Percentiles rank a stretch among this genome's conserved stretches.
These are phyloP conservation scores for Ceratothoa steindachneri DNA, from an alignment of 2,888 invertebrate species.

Conservation along the genomic window DNA sequence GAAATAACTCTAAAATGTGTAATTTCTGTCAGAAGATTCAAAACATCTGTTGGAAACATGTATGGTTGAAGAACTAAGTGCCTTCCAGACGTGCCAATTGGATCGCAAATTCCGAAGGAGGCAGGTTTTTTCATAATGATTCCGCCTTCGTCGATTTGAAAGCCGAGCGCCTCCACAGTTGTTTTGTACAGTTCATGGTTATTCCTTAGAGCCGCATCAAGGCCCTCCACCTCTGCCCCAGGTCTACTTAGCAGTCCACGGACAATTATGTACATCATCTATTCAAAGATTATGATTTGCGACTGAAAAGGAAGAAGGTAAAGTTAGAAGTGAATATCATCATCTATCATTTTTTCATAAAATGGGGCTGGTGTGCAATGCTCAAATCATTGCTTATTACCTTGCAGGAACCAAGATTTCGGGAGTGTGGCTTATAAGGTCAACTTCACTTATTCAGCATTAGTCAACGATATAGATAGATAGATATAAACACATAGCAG, in stretches of 20 bases:
- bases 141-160: not conserved
- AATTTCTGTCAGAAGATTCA: not conserved
- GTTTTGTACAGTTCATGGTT: not conserved
- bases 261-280: not conserved
- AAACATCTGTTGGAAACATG: not conserved
- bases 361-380: too few species aligned
- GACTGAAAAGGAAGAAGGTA: too few species aligned
- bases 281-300: too few species aligned
- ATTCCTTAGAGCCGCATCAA: not conserved
- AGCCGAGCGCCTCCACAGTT: not conserved
- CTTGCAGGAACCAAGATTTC: too few species aligned
- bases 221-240: not conserved
- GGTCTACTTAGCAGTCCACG: not conserved
- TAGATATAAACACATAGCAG: too few species aligned
- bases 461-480: too few species aligned
- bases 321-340: too few species aligned
- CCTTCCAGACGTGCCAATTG: not conserved
- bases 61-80: not conserved
- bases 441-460: too few species aligned
- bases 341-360: too few species aligned
- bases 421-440: too few species aligned
- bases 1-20: not conserved
- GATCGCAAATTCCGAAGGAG: not conserved
- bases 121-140: not conserved
- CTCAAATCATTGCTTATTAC: too few species aligned